A percentile compares a stretch with the other conserved stretches of the same genome.
Evolutionary conservation across 2,797 vertebrate species (phyloP).

Genomic region (Cossypha dichroa): DNA sequence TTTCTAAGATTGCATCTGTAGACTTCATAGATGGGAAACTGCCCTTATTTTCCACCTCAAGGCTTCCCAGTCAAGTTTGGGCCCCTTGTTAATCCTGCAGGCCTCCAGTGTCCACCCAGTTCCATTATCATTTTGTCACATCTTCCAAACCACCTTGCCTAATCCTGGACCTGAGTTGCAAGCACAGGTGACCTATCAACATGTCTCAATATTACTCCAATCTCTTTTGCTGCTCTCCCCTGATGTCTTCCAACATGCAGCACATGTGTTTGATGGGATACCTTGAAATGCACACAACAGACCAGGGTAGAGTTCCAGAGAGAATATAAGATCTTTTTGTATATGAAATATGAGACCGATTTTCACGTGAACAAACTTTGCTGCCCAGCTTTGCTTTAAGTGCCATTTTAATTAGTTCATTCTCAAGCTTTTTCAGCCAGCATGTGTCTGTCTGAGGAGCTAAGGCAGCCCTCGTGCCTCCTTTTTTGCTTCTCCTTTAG

Average conservation of each 20-base stretch:
- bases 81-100: not conserved
- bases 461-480: not conserved
- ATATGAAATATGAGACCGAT: accelerated
- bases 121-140: not conserved
- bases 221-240: not conserved
- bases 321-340: not conserved
- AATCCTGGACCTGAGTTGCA: not conserved
- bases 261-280: not conserved
- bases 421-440: not conserved
- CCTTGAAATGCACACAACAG: not conserved
- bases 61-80: not conserved
- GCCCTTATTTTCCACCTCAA: not conserved
- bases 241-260: not conserved
- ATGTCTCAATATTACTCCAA: not conserved
- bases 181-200: not conserved
- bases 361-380: not conserved
- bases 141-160: not conserved
- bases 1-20: not conserved
- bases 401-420: not conserved
- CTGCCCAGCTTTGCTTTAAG: not conserved
- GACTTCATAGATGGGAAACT: not conserved
- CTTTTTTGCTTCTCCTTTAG: not conserved
- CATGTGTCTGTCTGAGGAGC: not conserved
- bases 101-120: not conserved
- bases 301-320: not conserved